Evolutionary conservation across 2,113 vertebrate genomes (phyloP).

Genomic region (Dissostichus mawsoni): DNA sequence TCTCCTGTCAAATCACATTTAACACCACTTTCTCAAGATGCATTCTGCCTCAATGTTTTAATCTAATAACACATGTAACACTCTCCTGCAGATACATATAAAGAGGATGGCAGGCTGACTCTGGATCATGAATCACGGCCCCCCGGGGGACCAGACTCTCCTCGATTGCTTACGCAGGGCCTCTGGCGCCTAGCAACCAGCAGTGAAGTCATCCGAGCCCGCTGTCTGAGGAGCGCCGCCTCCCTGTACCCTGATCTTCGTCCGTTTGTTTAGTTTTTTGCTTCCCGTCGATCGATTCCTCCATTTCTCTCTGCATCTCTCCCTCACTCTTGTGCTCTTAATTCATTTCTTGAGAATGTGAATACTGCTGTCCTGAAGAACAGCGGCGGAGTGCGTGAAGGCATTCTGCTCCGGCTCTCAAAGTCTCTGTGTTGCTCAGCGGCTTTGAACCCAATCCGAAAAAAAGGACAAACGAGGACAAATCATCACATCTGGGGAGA

Average conservation of each 20-base stretch:
- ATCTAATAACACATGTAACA: conserved; percentile 16
- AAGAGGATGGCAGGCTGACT: conserved; percentile 92
- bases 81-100: conserved; percentile 93
- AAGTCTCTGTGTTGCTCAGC: conserved; percentile 52
- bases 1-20: background rate
- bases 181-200: conserved; percentile 70
- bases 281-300: conserved; percentile 38
- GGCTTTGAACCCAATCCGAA: conserved; percentile 62
- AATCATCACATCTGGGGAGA: conserved; percentile 53
- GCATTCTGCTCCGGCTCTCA: conserved; percentile 41
- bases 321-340: conserved; percentile 87
- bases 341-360: conserved; percentile 86
- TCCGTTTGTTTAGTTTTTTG: conserved; percentile 41
- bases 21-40: background rate
- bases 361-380: conserved; percentile 90
- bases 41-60: background rate
- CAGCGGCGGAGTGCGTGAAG: conserved; percentile 35
- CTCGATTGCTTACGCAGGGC: conserved; percentile 67
- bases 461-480: conserved; percentile 46
- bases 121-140: conserved; percentile 55
- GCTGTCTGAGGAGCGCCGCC: conserved; percentile 53
- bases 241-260: conserved; percentile 45
- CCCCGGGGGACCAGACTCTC: conserved; percentile 60
- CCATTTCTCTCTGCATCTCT: conserved; percentile 51
- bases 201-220: conserved; percentile 71